Evolutionary conservation across 64 coral and sea anemone species (phyloP).

Genomic region (Hydrozoanthus tunicans): DNA sequence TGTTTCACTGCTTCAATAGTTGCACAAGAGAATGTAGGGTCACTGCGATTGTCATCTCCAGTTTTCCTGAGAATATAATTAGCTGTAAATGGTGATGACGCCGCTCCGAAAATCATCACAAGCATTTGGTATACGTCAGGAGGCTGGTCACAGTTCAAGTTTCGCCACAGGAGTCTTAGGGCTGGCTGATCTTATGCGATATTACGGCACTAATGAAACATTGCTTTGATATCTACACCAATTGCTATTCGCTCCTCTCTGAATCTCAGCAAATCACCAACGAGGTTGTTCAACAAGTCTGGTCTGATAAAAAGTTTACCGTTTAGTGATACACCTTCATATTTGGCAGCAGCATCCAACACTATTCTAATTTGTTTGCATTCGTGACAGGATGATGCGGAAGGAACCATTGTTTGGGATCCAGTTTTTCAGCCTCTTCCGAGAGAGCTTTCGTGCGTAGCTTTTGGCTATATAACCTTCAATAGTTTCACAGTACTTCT

Average conservation of each 20-base stretch:
- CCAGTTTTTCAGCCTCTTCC: constrained; percentile 19
- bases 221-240: constrained; percentile 57
- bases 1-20: constrained; percentile 55
- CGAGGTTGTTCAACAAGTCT: constrained; percentile 58
- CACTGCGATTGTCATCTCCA: constrained; percentile 55
- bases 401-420: constrained; percentile 33
- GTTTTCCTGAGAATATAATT: constrained; percentile 67
- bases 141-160: constrained; percentile 32
- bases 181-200: constrained; percentile 56
- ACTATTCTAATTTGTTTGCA: constrained; percentile 68
- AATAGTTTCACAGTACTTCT: constrained; percentile 45
- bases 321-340: constrained; percentile 45
- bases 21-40: constrained; percentile 42
- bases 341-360: constrained; percentile 63
- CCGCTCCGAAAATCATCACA: constrained; percentile 66
- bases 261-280: constrained; percentile 59
- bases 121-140: constrained; percentile 62
- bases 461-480: constrained; percentile 49
- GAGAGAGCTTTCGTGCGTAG: constrained; percentile 39
- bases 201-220: constrained; percentile 56
- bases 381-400: constrained; percentile 36
- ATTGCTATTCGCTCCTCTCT: constrained; percentile 44
- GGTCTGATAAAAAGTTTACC: constrained; percentile 33
- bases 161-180: constrained; percentile 57
- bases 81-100: constrained; percentile 54